Conservation (phyloP, 2,888 invertebrate species). For the Yponomeuta cagnagella region DNA sequence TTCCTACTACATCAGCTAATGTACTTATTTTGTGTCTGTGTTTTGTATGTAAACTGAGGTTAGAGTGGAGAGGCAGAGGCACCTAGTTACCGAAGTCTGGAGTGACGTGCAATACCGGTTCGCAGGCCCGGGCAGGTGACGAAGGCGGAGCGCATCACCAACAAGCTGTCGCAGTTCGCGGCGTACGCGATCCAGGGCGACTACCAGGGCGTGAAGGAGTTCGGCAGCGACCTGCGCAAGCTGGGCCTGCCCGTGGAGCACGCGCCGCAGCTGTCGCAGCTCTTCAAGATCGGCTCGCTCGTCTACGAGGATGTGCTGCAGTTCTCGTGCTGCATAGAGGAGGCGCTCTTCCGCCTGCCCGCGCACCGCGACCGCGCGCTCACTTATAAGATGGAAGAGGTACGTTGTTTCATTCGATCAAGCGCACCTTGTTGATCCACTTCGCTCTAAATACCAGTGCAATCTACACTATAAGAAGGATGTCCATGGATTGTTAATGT, state of each 20-base stretch:
- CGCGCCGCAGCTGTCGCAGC: conserved; percentile 94
- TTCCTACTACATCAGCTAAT: too few species aligned
- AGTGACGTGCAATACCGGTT: background rate
- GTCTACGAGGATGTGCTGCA: conserved; percentile 92
- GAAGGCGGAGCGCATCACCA: conserved; percentile 93
- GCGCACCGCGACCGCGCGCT: conserved; percentile 92
- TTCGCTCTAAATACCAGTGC: too few species aligned
- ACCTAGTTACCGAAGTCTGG: too few species aligned
- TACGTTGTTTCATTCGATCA: conserved; percentile 21
- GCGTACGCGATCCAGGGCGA: conserved; percentile 95
- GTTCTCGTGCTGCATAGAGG: conserved; percentile 94
- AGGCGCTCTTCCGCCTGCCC: conserved; percentile 89
- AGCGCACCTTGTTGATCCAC: too few species aligned
- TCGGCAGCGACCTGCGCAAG: conserved; percentile 93
- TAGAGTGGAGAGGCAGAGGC: too few species aligned
- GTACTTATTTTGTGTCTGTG: too few species aligned
- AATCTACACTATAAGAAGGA: too few species aligned
- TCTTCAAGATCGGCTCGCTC: conserved; percentile 96
- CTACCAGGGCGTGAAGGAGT: conserved; percentile 94
- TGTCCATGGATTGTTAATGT: too few species aligned
- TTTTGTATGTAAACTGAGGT: too few species aligned
- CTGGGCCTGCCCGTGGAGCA: conserved; percentile 97
- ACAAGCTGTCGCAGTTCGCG: conserved; percentile 93
- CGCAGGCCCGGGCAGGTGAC: conserved; percentile 92
- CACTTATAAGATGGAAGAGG: conserved; percentile 95